These are phyloP conservation scores for Rhorus exstirpatorius DNA, from an alignment of 2,888 invertebrate species.

Conservation along the genomic window DNA sequence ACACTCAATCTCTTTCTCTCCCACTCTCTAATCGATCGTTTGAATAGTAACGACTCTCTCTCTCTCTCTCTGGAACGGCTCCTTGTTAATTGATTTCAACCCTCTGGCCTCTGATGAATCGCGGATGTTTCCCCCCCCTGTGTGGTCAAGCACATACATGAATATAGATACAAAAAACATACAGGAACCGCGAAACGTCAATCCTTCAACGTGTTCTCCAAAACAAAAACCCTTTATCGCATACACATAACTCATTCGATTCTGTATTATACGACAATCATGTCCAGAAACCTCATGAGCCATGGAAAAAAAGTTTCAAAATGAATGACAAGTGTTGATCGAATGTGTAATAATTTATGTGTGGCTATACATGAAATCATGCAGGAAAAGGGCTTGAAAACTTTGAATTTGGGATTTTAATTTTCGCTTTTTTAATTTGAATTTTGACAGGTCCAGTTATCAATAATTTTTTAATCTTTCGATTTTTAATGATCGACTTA, in stretches of 20 bases:
- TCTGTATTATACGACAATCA: background rate
- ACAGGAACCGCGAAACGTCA: slow-evolving; percentile 65
- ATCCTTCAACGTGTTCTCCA: slow-evolving; percentile 44
- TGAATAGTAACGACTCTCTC: slow-evolving; percentile 45
- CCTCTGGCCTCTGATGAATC: slow-evolving; percentile 30
- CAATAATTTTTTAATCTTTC: too few relatives aligned
- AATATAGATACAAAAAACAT: slow-evolving; percentile 40
- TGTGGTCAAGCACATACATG: slow-evolving; percentile 58
- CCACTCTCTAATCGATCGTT: slow-evolving; percentile 54
- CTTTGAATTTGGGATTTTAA: too few relatives aligned
- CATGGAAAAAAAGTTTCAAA: background rate
- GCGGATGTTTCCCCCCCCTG: slow-evolving; percentile 41
- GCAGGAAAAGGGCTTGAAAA: too few relatives aligned
- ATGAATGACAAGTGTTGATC: background rate
- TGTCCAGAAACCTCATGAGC: background rate
- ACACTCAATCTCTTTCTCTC: slow-evolving; percentile 7
- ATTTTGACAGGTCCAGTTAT: too few relatives aligned
- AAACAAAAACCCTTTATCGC: slow-evolving; percentile 50
- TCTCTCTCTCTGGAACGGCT: too few relatives aligned
- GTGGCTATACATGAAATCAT: too few relatives aligned
- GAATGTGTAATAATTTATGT: too few relatives aligned
- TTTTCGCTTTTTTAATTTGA: too few relatives aligned
- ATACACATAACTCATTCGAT: background rate
- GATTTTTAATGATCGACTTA: too few relatives aligned
- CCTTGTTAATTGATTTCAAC: slow-evolving; percentile 63